Evolutionary conservation across 2,797 vertebrate species (phyloP).

Genomic region (Dallia pectoralis): DNA sequence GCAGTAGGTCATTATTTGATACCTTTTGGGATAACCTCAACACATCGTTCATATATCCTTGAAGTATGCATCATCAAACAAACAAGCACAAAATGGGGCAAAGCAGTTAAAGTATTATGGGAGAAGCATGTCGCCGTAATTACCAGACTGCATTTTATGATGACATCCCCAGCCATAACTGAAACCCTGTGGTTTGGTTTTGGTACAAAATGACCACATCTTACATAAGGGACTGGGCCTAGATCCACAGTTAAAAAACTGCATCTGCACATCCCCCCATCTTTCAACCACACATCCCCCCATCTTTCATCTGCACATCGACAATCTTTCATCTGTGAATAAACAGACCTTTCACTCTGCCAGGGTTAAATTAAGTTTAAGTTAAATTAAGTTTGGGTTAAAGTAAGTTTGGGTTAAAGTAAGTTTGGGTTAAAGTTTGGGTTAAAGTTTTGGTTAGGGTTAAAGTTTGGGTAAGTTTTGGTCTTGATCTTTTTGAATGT

Average conservation of each 20-base stretch:
- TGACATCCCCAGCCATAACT: slow-evolving; percentile 73
- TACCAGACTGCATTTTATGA: slow-evolving; percentile 69
- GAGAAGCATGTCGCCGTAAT: slow-evolving; percentile 76
- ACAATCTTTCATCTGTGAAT: slow-evolving; percentile 68
- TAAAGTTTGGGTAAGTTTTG: no score
- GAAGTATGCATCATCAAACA: slow-evolving; percentile 51
- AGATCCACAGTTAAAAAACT: slow-evolving; percentile 67
- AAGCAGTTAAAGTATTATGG: slow-evolving; percentile 69
- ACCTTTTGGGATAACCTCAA: slow-evolving; percentile 59
- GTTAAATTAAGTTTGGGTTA: no score
- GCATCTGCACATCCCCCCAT: slow-evolving; percentile 54
- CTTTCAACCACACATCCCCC: slow-evolving; percentile 60
- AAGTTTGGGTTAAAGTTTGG: no score
- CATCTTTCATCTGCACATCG: slow-evolving; percentile 72
- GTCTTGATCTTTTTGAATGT: slow-evolving; percentile 40
- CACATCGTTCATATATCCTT: slow-evolving; percentile 45
- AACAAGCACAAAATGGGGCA: slow-evolving; percentile 65
- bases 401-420: no score
- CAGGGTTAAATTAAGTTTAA: no score
- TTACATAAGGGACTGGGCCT: slow-evolving; percentile 67
- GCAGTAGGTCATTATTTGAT: slow-evolving; percentile 50
- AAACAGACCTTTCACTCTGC: slow-evolving; percentile 21
- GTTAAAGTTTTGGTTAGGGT: no score
- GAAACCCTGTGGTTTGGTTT: slow-evolving; percentile 72
- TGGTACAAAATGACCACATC: slow-evolving; percentile 75